Percentiles rank a stretch among this genome's conserved stretches.
These are phyloP conservation scores for Oxycera nigricornis DNA, from an alignment of 2,888 invertebrate species.

Conservation along the genomic window DNA sequence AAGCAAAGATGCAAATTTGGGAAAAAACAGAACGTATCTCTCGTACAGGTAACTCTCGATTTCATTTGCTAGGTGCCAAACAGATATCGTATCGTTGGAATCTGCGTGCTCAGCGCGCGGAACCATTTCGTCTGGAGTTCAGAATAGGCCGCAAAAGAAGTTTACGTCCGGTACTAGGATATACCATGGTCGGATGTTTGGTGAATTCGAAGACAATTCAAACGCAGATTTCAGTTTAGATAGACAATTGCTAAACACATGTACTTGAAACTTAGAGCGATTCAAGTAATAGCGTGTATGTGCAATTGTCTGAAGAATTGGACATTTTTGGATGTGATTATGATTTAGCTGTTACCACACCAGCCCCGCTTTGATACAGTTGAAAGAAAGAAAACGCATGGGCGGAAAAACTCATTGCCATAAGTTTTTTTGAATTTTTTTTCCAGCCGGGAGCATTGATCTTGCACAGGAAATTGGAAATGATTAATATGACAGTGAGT, in stretches of 20 bases:
- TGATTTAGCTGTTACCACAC: not conserved
- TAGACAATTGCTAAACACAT: constrained; percentile 16
- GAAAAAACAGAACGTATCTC: not conserved
- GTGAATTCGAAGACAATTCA: constrained; percentile 10
- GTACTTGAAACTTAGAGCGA: constrained; percentile 22
- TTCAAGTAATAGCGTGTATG: constrained; percentile 31
- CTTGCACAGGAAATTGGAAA: constrained; percentile 5
- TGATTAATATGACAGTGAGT: constrained; percentile 10
- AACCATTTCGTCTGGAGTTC: constrained; percentile 31
- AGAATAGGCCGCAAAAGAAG: constrained; percentile 30
- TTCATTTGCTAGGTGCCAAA: constrained; percentile 38
- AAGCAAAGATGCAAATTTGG: not conserved
- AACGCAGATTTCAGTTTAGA: not conserved
- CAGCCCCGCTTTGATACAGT: not conserved
- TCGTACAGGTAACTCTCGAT: constrained; percentile 40
- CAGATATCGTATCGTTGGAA: constrained; percentile 24
- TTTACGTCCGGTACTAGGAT: constrained; percentile 22
- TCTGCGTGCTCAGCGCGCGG: constrained; percentile 42
- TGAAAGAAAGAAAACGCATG: not conserved
- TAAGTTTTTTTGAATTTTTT: not conserved
- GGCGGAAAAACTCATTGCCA: constrained; percentile 11
- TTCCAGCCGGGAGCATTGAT: not conserved
- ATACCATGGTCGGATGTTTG: constrained; percentile 22
- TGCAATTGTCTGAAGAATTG: constrained; percentile 30
- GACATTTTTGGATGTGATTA: constrained; percentile 19